Conservation (phyloP, 2,888 invertebrate species). For the Orthonevra nobilis region DNA sequence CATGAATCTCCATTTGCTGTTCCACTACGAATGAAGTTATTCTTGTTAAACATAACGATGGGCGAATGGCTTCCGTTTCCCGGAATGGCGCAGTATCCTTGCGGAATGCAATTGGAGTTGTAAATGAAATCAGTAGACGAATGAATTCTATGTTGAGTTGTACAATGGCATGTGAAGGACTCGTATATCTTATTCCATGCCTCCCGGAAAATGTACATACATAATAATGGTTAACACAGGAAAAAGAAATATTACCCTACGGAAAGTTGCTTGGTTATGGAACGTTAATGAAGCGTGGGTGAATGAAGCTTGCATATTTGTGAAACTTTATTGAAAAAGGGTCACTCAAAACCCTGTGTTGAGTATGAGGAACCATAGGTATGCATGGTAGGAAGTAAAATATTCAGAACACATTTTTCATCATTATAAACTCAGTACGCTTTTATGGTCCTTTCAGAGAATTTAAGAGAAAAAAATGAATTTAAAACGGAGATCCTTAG, state of each 20-base stretch:
- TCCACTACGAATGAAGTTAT: conserved; percentile 22
- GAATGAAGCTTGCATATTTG: not conserved
- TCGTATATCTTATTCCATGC: not conserved
- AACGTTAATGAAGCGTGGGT: not conserved
- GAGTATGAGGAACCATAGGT: too few species aligned
- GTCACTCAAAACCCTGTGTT: too few species aligned
- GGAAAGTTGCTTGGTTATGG: not conserved
- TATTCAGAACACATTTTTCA: too few species aligned
- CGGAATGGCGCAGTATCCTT: not conserved
- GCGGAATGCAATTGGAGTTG: not conserved
- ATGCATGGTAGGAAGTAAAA: too few species aligned
- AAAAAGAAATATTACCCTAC: not conserved
- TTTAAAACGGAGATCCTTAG: too few species aligned
- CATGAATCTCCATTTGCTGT: conserved; percentile 50
- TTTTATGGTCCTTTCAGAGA: too few species aligned
- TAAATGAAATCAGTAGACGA: not conserved
- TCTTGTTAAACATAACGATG: conserved; percentile 37
- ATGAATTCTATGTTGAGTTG: conserved; percentile 16
- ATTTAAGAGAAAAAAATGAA: too few species aligned
- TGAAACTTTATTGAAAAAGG: not conserved
- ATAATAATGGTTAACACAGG: not conserved
- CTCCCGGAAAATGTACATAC: not conserved
- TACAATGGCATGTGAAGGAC: not conserved
- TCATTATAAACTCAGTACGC: too few species aligned
- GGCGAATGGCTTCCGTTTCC: conserved; percentile 1